Percentiles rank a stretch among this genome's conserved stretches.
Evolutionary conservation across 2,113 vertebrate genomes (phyloP).

Genomic region (Pedionomus torquatus): DNA sequence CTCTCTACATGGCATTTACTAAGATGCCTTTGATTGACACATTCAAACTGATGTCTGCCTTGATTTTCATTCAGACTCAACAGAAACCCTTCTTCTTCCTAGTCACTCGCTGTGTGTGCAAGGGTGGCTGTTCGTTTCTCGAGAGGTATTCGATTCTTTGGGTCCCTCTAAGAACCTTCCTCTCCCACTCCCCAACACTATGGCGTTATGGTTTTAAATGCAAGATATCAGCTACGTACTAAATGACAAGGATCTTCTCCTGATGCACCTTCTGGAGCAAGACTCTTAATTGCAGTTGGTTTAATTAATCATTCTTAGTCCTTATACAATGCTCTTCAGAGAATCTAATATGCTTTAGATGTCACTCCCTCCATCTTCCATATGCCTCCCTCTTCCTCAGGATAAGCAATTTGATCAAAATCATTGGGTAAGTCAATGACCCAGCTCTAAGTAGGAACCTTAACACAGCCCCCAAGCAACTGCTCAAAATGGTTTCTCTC

Average conservation of each 20-base stretch:
- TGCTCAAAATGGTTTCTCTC: background rate
- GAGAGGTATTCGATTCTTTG: background rate
- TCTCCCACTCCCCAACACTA: background rate
- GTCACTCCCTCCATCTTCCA: background rate
- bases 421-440: background rate
- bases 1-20: background rate
- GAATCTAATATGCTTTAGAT: background rate
- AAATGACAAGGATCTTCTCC: background rate
- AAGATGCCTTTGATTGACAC: constrained; percentile 26
- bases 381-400: background rate
- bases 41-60: background rate
- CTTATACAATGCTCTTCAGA: background rate
- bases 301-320: background rate
- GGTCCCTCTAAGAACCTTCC: background rate
- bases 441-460: background rate
- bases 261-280: background rate
- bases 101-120: background rate
- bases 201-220: background rate
- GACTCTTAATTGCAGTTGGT: background rate
- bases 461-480: background rate
- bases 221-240: background rate
- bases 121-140: background rate
- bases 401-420: background rate
- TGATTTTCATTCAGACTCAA: constrained; percentile 36
- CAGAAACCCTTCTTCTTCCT: constrained; percentile 6